A percentile compares a stretch with the other conserved stretches of the same genome.
Conservation (phyloP, 1,140 invertebrate genomes). For the Limonius californicus region DNA sequence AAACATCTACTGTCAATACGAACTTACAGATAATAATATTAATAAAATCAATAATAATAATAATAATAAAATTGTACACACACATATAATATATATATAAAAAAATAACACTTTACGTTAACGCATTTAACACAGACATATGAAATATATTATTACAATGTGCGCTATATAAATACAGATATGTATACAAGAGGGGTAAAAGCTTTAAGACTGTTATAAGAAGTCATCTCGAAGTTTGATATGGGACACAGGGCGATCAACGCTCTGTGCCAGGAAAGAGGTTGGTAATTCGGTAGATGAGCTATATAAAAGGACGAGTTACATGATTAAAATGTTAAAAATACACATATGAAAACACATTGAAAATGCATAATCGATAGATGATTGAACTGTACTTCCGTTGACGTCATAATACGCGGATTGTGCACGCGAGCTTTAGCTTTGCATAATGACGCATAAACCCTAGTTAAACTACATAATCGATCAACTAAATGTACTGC, state of each 20-base stretch:
- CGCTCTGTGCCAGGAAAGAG: no score
- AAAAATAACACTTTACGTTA: no score
- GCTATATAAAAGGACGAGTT: conserved; percentile 8
- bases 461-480: neutral
- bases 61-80: neutral
- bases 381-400: no score
- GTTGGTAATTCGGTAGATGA: neutral
- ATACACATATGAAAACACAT: conserved; percentile 7
- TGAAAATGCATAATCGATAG: neutral
- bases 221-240: neutral
- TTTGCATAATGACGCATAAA: conserved; percentile 3
- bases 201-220: neutral
- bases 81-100: neutral
- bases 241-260: neutral
- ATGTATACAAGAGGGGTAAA: conserved; percentile 4
- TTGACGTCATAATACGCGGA: conserved; percentile 13
- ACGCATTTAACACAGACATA: no score
- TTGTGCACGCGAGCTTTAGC: conserved; percentile 20
- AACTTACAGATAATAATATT: no score
- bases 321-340: conserved; percentile 30
- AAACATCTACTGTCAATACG: no score
- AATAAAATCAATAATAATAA: no score
- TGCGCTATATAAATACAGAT: conserved; percentile 7
- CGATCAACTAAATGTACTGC: neutral
- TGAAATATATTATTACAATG: neutral